Conservation (phyloP, 1,140 invertebrate species). For the Dinoponera quadriceps region DNA sequence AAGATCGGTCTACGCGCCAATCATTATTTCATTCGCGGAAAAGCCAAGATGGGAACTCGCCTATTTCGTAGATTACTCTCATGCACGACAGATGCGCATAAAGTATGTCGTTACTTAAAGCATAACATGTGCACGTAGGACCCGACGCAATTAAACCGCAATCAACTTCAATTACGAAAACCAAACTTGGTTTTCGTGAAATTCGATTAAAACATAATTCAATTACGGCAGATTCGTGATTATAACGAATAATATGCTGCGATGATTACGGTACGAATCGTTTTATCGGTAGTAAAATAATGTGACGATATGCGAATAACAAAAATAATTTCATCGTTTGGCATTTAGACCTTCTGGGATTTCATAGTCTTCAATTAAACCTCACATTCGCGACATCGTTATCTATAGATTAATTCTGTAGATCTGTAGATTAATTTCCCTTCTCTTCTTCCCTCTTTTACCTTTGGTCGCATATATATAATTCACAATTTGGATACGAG, state of each 20-base stretch:
- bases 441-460: not conserved
- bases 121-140: no score
- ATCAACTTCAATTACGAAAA: no score
- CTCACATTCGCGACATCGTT: conserved; percentile 1
- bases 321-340: conserved; percentile 22
- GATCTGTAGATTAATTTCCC: conserved; percentile 40
- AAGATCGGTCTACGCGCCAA: conserved; percentile 11
- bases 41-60: conserved; percentile 5
- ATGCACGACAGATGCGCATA: not conserved
- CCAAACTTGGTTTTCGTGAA: no score
- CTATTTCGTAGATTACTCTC: conserved; percentile 1
- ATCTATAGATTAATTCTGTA: conserved; percentile 22
- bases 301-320: conserved; percentile 3
- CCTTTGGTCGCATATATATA: conserved; percentile 58
- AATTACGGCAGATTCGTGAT: no score
- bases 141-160: no score
- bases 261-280: not conserved
- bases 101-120: no score
- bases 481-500: conserved; percentile 29
- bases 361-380: conserved; percentile 25
- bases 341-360: conserved; percentile 15
- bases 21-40: not conserved
- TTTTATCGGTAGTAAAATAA: not conserved
- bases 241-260: no score
- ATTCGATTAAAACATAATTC: no score